Conservation (phyloP, 2,888 invertebrate genomes). For the Euzophera pinguis region DNA sequence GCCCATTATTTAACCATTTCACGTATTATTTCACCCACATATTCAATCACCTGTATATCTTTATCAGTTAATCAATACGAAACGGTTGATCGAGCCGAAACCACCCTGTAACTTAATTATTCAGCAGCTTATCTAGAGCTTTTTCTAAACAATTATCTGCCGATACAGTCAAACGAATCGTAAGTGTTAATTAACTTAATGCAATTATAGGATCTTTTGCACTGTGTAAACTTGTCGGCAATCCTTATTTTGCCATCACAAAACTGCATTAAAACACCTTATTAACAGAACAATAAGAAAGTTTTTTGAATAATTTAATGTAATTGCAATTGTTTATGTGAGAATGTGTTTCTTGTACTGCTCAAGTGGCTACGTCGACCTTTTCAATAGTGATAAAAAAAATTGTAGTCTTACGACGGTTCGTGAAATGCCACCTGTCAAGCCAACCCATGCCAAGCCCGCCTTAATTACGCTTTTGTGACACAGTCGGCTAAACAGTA, state of each 20-base stretch:
- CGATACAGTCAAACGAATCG: conserved; percentile 43
- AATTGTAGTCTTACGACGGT: conserved; percentile 36
- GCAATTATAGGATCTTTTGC: conserved; percentile 51
- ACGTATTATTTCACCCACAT: neutral
- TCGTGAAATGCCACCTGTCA: conserved; percentile 66
- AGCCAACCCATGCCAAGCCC: conserved; percentile 21
- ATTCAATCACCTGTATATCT: neutral
- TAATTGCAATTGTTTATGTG: neutral
- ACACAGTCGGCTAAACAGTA: conserved; percentile 35
- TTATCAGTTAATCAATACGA: conserved; percentile 1
- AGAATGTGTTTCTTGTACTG: conserved; percentile 24
- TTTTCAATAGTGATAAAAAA: conserved; percentile 52
- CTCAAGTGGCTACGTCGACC: conserved; percentile 45
- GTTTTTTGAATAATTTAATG: neutral
- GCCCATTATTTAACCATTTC: too few relatives aligned
- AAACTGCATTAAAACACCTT: neutral
- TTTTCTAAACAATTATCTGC: conserved; percentile 39
- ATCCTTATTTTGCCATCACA: conserved; percentile 6
- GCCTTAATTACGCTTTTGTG: conserved; percentile 37
- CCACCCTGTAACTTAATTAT: conserved; percentile 7
- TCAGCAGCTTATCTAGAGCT: conserved; percentile 18
- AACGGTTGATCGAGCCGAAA: neutral
- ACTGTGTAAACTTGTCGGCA: conserved; percentile 29
- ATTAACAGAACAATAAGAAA: neutral
- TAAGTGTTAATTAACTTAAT: conserved; percentile 57